Evolutionary conservation across 2,888 invertebrate genomes (phyloP), one percentile per base, ranked within the genome.

Genomic region (Polymixis flavicincta): DNA sequence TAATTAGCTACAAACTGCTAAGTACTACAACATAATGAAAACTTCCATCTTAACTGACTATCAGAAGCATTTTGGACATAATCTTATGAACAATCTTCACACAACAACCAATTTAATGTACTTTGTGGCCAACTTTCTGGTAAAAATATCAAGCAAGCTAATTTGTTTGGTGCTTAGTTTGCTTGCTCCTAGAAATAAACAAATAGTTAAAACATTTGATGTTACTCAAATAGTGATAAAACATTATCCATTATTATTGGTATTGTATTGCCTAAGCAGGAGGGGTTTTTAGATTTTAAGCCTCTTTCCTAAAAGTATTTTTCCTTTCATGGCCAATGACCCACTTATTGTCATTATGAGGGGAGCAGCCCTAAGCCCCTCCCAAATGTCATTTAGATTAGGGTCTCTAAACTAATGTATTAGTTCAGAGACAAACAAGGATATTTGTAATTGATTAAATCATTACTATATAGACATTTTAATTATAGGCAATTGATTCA

Each of bases 141-240:
- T 22, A 45, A 66, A 60, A 45, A 60, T 17, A 45, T 22, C 19
- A 50, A 61, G 22, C 32, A 25, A 63, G 55, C 28, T 13, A 48
- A 32, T 45, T 75, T 55, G 63, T 68, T 77, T 77, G 17, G 14
- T 50, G 60, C 52, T n/a, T 48, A 32, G 4, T 50, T 76, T 54
- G 25, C 22, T 76, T 48, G 60, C 68, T 63, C 64, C 78, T 77
- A 77, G 57, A 77, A 77, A 70, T 45, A 77, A 78, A 76, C 25
- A 63, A 37, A 52, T 22, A 19, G 25, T 22, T 25, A 61, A 55
- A 54, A 75, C 28, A 75, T 59, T 55, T 54, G 7, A 45, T 48
- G 14, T 28, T 19, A 74, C 28, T 45, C 14, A 59, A 60, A 69
- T 55, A 32, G 3, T 28, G 17, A 50, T 50, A 28, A 50, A 28